These are phyloP conservation scores for Semicossyphus pulcher DNA, from an alignment of 2,113 vertebrate species.

Conservation along the genomic window DNA sequence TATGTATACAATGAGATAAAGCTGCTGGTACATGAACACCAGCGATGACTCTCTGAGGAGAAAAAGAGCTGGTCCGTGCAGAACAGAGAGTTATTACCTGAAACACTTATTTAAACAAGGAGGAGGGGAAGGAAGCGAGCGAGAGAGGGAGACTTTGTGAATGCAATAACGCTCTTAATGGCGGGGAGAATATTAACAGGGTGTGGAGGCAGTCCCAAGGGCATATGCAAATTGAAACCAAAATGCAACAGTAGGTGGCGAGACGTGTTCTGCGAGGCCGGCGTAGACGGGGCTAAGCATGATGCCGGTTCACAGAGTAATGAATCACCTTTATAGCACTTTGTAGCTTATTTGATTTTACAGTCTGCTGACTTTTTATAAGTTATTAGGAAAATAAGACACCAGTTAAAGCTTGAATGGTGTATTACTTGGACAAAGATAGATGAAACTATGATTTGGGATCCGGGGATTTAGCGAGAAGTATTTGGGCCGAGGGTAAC, in stretches of 20 bases:
- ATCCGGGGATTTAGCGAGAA: neutral
- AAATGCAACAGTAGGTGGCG: slow-evolving; percentile 68
- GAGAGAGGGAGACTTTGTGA: slow-evolving; percentile 47
- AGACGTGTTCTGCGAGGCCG: slow-evolving; percentile 8
- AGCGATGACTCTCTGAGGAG: slow-evolving; percentile 43
- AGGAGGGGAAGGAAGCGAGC: slow-evolving; percentile 36
- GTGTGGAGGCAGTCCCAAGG: slow-evolving; percentile 69
- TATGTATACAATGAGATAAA: slow-evolving; percentile 15
- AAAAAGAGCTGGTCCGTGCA: slow-evolving; percentile 67
- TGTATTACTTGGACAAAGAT: neutral
- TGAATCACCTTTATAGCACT: slow-evolving; percentile 48
- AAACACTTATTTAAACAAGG: slow-evolving; percentile 62
- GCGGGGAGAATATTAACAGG: slow-evolving; percentile 74
- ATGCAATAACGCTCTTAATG: slow-evolving; percentile 77
- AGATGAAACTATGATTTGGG: neutral
- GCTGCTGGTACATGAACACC: neutral
- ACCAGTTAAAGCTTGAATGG: neutral
- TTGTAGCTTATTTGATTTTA: slow-evolving; percentile 49
- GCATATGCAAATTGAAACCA: slow-evolving; percentile 64
- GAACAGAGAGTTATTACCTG: slow-evolving; percentile 69
- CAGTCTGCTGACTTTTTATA: slow-evolving; percentile 43
- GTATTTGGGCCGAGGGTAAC: neutral
- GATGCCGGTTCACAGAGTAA: slow-evolving; percentile 31
- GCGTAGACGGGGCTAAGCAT: slow-evolving; percentile 25
- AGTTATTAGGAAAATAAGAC: slow-evolving; percentile 22